Percentiles rank a stretch among this genome's conserved stretches.
These are phyloP conservation scores for Drymodes brunneopygia DNA, from an alignment of 2,113 vertebrate genomes.

Conservation along the genomic window DNA sequence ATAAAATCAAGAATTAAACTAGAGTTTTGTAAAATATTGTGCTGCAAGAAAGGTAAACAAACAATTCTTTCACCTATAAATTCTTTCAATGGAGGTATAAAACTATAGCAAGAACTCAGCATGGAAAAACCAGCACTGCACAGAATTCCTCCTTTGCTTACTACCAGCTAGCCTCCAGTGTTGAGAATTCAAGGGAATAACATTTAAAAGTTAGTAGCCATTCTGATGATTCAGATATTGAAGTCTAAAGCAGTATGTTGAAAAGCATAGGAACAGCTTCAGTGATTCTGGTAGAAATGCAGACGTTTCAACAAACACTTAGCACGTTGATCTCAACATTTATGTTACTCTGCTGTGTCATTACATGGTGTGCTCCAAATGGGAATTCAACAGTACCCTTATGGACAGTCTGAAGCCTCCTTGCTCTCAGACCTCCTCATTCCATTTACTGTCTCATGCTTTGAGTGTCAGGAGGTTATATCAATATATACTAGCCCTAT, in stretches of 20 bases:
- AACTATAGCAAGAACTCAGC: background rate
- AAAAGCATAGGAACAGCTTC: background rate
- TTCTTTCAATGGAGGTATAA: background rate
- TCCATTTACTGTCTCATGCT: fast-evolving
- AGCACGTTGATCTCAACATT: background rate
- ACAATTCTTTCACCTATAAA: background rate
- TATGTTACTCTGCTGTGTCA: background rate
- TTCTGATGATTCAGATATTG: background rate
- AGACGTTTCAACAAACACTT: background rate
- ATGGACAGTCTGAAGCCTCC: background rate
- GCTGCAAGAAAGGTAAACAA: background rate
- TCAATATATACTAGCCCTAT: background rate
- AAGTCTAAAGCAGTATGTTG: background rate
- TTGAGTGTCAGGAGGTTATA: background rate
- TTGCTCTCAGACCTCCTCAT: background rate
- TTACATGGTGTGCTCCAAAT: background rate
- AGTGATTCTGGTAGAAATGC: background rate
- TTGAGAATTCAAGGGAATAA: background rate
- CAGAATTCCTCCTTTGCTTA: background rate
- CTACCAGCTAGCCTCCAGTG: background rate
- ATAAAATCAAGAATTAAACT: background rate
- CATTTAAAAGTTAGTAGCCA: background rate
- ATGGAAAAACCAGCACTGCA: background rate
- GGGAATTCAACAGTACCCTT: background rate
- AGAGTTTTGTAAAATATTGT: background rate